Evolutionary conservation across 2,888 invertebrate species (phyloP), one percentile per base, ranked within the genome.

Genomic region (Marronus borbonicus): DNA sequence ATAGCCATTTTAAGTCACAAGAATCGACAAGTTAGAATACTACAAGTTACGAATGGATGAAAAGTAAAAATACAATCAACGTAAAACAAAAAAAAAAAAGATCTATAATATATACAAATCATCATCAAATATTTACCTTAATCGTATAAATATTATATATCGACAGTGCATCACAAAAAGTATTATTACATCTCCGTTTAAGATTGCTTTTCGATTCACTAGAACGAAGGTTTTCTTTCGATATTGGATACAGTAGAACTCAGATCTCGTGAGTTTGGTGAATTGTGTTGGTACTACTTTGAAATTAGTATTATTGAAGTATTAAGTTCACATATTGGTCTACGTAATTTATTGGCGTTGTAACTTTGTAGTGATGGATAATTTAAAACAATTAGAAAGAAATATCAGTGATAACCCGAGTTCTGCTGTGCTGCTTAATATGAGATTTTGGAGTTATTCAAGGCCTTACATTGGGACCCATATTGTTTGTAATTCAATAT

Each of bases 1-100:
- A 49, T 17, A 58, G 44, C 44, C n/a, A 36, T 36, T 77, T 77
- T 77, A 77, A 77, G 77, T 58, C 77, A 77, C 77, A 77, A 77
- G 77, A 77, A 76, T 76, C 24, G 20, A 44, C 17, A 60, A 74
- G 28, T 44, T 60, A 60, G 20, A 20, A 50, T 3, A 50, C 24
- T 50, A 28, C 44, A 44, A 44, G 44, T 44, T 49, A 49, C 17
- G 49, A 49, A 50, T 65, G n/a, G 17, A 8, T 50, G 24, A 50
- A 60, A 70, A 39, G 24, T 58, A 72, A 58, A 28, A n/a, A 60
- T n/a, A 36, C 5, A 44, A 44, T 44, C 12, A 44, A 44, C 31
- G 5, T 44, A 44, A 8, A 12, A 44, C 44, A 17, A 17, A 74
- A 20, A 74, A 17, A 17, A 72, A 20, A 58, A 72, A 49, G 50